Evolutionary conservation across 1,140 invertebrate species (phyloP).

Genomic region (Carposina sasakii): DNA sequence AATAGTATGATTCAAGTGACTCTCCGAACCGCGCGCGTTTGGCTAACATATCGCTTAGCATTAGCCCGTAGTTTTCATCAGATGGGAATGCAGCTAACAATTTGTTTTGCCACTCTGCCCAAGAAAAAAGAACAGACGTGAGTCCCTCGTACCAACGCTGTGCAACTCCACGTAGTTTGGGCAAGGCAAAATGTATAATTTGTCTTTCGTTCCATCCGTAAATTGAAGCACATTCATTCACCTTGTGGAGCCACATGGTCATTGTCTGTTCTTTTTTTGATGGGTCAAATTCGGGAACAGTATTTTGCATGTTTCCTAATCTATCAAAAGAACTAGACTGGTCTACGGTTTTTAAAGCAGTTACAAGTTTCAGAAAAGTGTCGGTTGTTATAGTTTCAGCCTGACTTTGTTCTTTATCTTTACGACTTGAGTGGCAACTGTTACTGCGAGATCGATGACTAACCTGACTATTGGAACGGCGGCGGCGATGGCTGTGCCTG

Average conservation of each 20-base stretch:
- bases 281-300: constrained; percentile 3
- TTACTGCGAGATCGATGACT: too few relatives aligned
- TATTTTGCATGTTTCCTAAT: constrained; percentile 1
- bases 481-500: too few relatives aligned
- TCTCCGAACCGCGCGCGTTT: constrained; percentile 4
- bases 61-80: constrained; percentile 7
- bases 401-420: too few relatives aligned
- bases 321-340: background rate
- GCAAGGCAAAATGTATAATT: constrained; percentile 22
- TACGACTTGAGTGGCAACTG: too few relatives aligned
- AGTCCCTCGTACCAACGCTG: constrained; percentile 31
- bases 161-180: constrained; percentile 27
- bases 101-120: constrained; percentile 7
- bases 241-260: background rate
- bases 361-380: too few relatives aligned
- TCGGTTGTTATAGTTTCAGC: too few relatives aligned
- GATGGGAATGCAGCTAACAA: constrained; percentile 5
- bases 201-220: constrained; percentile 23
- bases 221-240: background rate
- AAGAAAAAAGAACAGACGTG: constrained; percentile 20
- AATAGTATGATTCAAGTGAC: constrained; percentile 11
- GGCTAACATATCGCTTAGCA: constrained; percentile 8
- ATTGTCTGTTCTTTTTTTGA: background rate
- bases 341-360: background rate
- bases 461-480: too few relatives aligned